Evolutionary conservation across 2,797 vertebrate species (phyloP).

Genomic region (Atherinosoma microstoma): DNA sequence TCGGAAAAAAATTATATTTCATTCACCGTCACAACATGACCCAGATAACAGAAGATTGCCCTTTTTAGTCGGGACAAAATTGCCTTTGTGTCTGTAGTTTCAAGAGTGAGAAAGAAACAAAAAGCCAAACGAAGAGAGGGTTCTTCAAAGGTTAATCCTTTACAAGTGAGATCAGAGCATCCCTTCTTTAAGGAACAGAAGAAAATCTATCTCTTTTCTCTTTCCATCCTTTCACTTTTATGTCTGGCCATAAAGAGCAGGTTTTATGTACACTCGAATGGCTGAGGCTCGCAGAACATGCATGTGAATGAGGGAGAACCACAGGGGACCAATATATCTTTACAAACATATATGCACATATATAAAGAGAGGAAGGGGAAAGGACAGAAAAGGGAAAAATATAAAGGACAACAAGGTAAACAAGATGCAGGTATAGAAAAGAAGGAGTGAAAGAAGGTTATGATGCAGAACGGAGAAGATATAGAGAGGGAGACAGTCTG

Average conservation of each 20-base stretch:
- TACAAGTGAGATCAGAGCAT: conserved; percentile 78
- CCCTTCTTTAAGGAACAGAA: conserved; percentile 75
- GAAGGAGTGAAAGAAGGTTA: conserved; percentile 37
- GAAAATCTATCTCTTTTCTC: conserved; percentile 77
- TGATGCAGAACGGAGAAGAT: conserved; percentile 46
- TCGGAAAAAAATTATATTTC: conserved; percentile 71
- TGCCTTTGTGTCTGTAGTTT: conserved; percentile 73
- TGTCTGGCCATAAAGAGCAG: conserved; percentile 80
- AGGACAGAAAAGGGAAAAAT: conserved; percentile 40
- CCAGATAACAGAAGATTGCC: conserved; percentile 74
- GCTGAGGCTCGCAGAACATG: conserved; percentile 81
- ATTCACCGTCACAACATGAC: conserved; percentile 77
- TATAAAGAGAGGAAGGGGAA: conserved; percentile 29
- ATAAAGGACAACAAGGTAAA: conserved; percentile 33
- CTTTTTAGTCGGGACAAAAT: conserved; percentile 73
- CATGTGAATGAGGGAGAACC: conserved; percentile 81
- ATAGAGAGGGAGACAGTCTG: conserved; percentile 51
- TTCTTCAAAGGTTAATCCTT: conserved; percentile 77
- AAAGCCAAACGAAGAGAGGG: conserved; percentile 61
- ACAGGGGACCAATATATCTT: conserved; percentile 78
- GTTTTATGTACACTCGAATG: conserved; percentile 85
- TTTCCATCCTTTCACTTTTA: conserved; percentile 77
- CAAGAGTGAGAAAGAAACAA: conserved; percentile 61
- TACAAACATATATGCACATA: conserved; percentile 75
- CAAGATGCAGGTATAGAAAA: conserved; percentile 43